Evolutionary conservation across 2,797 vertebrate genomes (phyloP).

Genomic region (Gambelia wislizenii): DNA sequence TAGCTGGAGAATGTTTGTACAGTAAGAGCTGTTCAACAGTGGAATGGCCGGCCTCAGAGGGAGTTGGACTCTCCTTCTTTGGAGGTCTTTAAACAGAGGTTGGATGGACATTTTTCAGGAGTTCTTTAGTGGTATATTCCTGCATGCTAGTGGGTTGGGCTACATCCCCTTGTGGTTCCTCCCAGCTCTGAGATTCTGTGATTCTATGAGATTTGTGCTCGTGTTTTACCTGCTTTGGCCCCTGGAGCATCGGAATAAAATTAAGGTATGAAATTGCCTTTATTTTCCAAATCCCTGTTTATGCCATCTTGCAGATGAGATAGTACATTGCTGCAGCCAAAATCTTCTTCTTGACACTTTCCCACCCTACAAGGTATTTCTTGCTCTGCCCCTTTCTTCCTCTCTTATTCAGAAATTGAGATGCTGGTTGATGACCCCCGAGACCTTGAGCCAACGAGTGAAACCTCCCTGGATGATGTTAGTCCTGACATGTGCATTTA

Average conservation of each 20-base stretch:
- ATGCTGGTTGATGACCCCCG: conserved; percentile 98
- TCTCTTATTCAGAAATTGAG: conserved; percentile 89
- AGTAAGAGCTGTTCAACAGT: neutral
- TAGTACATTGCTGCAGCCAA: neutral
- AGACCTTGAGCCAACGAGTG: conserved; percentile 91
- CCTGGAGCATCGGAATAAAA: neutral
- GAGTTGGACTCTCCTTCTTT: too few relatives aligned
- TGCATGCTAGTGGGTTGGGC: too few relatives aligned
- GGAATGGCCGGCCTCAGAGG: neutral
- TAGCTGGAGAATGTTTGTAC: neutral
- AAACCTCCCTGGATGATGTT: conserved; percentile 90
- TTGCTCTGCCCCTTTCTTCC: neutral
- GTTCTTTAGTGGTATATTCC: too few relatives aligned
- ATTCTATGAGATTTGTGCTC: neutral
- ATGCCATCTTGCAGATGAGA: neutral
- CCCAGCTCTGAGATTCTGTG: too few relatives aligned
- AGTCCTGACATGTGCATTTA: conserved; percentile 95
- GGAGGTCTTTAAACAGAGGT: neutral
- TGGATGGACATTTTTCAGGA: too few relatives aligned
- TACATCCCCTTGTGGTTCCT: too few relatives aligned
- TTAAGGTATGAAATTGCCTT: neutral
- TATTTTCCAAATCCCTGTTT: neutral
- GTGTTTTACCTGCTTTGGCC: neutral
- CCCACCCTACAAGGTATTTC: neutral
- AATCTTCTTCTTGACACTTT: rapidly evolving